Base-by-base conservation (phyloP, 2,797 vertebrate species). In the Selene dorsalis region DNA sequence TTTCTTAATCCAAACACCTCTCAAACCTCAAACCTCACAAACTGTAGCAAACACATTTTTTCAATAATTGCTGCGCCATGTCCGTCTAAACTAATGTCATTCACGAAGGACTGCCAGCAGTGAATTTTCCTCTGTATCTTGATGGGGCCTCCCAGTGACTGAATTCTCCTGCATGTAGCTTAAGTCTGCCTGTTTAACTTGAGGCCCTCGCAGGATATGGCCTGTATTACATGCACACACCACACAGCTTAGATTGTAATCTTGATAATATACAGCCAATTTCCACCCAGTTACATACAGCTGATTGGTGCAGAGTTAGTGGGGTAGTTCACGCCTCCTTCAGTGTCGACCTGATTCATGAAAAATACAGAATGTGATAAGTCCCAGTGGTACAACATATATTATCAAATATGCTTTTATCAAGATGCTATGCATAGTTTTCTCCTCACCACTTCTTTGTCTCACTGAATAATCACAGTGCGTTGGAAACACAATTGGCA, bases 211-310 rank as follows among this genome's bases (percentile, higher is more conserved):
- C 84, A 91, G 84, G 84, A 91, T 85, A 82, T 85, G 87, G 83
- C 79, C 84, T 83, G 84, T 80, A 91, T 86, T 85, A 90, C 74
- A 55, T 62, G 80, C 67, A 81, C 77, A 67, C 88, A 86, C 83
- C 62, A 5, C 68, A 67, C 69, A 77, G 79, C 86, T 90, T 80
- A 86, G 87, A 91, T 92, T 84, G 65, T 87, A 87, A 92, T 91
- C 86, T 92, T 88, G 72, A 92, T 89, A 90, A 92, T 89, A 92
- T 86, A 90, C 88, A 87, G 69, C 61, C 79, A 69, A 87, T 89
- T 92, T 91, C 86, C 82, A 88, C 57, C 70, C 47, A 47, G 69
- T 75, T 86, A 75, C 62, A 57, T 78, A 64, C 57, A 87, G 72
- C 83, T 81, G 88, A 90, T 90, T 83, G 78, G 84, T 70, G 77